A percentile compares a stretch with the other conserved stretches of the same genome.
Conservation (phyloP, 2,888 invertebrate species). For the Ophion slaviceki region DNA sequence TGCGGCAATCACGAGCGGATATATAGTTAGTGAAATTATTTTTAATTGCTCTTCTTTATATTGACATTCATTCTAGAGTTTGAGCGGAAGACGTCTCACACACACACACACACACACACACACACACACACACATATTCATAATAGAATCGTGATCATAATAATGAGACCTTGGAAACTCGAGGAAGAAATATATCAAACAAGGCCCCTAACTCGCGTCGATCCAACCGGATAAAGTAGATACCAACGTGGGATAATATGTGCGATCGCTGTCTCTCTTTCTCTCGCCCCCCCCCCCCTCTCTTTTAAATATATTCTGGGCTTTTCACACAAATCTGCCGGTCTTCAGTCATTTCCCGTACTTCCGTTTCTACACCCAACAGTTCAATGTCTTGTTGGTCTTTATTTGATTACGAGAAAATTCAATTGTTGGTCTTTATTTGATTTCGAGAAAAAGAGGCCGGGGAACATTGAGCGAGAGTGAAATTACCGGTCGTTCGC, state of each 20-base stretch:
- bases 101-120: background rate
- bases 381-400: background rate
- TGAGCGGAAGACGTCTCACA: background rate
- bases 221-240: conserved; percentile 71
- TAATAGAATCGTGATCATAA: background rate
- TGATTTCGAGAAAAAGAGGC: no score
- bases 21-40: conserved; percentile 21
- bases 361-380: background rate
- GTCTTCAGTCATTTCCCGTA: background rate
- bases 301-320: conserved; percentile 73
- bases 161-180: conserved; percentile 61
- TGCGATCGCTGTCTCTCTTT: conserved; percentile 57
- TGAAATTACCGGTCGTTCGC: no score
- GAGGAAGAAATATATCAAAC: conserved; percentile 69
- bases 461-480: no score
- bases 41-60: conserved; percentile 26
- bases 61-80: background rate
- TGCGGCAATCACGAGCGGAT: background rate
- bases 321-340: background rate
- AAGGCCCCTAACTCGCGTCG: conserved; percentile 53
- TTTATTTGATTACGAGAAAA: no score
- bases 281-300: conserved; percentile 28
- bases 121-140: background rate
- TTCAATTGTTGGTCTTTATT: no score
- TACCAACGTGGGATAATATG: conserved; percentile 60